Base-by-base conservation (phyloP, 2,888 invertebrate species). In the Pandemis heparana region DNA sequence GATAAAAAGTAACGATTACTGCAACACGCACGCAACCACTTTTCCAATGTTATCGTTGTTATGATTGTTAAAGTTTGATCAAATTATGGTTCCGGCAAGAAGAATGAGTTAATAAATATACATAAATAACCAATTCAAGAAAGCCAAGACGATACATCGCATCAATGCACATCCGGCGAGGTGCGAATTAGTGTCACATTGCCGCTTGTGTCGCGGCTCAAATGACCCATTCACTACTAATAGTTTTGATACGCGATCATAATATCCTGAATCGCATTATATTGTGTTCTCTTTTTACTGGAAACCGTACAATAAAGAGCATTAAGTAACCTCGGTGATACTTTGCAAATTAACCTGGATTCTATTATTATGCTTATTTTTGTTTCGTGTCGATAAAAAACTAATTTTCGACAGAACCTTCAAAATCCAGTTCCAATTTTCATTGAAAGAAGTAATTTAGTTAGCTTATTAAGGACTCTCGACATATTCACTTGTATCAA, bases 261-360 rank as follows among this genome's bases (percentile, higher is more conserved):
- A 74, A 74, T 74, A 74, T 74, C 73, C 73, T 74, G 73, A 74
- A 74, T 74, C 56, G 69, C 73, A 74, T 74, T 74, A 74, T 74
- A 74, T 74, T 74, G 68, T 74, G 73, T 74, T 73, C 69, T 59
- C 73, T 74, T 74, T 74, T 74, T 74, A 64, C 73, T 69, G 73
- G 73, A 69, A 74, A 74, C 69, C 60, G 46, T 59, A 69, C 32
- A 63, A 63, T 46, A 64, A 64, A 64, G 48, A 60, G 14, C 46
- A 46, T 18, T 32, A 64, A 32, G 41, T 43, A 41, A 39, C 38
- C 61, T 5, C 43, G 43, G 18, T 18, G 43, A 23, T 43, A 63
- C 23, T 63, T 43, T 63, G 6, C 14, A 18, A 18, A 46, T 23
- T 12, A 63, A 14, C 12, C 10, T 12, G 14, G 4, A 59, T 12